These are phyloP conservation scores for Premnoplex brunnescens DNA, from an alignment of 2,797 vertebrate species.

Conservation along the genomic window DNA sequence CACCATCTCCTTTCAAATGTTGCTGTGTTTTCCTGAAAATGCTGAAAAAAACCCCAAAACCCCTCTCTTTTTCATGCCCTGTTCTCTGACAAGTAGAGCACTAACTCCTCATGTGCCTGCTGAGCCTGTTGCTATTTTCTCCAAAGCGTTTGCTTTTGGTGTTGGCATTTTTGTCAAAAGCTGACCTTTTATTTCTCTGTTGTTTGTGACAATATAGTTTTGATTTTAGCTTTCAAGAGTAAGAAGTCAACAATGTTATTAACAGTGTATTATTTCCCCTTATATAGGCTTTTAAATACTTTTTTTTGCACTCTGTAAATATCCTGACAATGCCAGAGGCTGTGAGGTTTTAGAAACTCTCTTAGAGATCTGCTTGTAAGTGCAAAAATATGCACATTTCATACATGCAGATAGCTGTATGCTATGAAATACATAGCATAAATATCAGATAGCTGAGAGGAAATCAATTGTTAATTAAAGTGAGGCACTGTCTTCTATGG, in stretches of 20 bases:
- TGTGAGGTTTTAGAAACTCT: neutral
- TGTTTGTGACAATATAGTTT: neutral
- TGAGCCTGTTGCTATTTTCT: conserved; percentile 1
- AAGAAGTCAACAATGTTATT: neutral
- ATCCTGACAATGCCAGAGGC: neutral
- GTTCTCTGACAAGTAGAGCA: neutral
- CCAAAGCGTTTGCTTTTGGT: neutral
- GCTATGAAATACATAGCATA: neutral
- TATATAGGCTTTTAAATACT: neutral
- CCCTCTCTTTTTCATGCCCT: neutral
- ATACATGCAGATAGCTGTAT: neutral
- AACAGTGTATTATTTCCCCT: neutral
- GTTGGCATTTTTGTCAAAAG: neutral
- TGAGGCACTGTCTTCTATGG: neutral
- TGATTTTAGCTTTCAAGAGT: neutral
- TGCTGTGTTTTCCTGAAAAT: neutral
- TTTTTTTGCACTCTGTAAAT: neutral
- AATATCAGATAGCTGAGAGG: neutral
- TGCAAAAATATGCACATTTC: neutral
- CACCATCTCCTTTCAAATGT: neutral
- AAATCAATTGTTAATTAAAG: neutral
- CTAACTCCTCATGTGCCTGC: neutral
- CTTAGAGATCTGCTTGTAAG: neutral
- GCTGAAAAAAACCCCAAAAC: fast-evolving
- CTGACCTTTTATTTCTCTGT: neutral